phyloP scores from a whole-genome alignment of 2,797 vertebrate genomes.

The Gymnothorax reevesii region DNA sequence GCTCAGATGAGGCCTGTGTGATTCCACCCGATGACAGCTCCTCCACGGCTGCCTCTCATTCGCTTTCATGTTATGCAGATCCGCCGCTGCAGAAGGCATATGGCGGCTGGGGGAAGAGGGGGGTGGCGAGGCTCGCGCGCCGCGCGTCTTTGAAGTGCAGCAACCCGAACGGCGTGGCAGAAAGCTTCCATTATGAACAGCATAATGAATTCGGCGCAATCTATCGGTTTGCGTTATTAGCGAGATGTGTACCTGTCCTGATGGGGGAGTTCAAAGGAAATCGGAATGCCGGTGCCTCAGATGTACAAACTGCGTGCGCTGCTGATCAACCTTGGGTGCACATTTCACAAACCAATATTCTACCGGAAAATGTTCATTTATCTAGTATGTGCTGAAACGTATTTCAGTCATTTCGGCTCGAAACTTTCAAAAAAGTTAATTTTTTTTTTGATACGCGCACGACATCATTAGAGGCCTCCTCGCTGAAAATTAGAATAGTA shows the following conservation, averaged over 20 bases:
- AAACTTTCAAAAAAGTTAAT: background rate
- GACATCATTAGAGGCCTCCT: constrained; percentile 5
- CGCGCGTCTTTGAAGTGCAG: constrained; percentile 39
- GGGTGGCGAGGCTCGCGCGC: constrained; percentile 13
- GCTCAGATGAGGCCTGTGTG: constrained; percentile 25
- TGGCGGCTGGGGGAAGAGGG: constrained; percentile 37
- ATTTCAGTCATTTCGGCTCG: background rate
- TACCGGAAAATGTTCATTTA: background rate
- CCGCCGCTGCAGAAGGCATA: constrained; percentile 32
- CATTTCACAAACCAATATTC: background rate
- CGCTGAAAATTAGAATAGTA: constrained; percentile 6
- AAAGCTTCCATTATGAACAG: constrained; percentile 37
- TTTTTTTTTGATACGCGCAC: background rate
- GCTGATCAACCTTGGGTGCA: background rate
- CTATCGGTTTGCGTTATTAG: constrained; percentile 26
- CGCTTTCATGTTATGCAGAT: constrained; percentile 41
- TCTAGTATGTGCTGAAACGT: background rate
- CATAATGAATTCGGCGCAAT: constrained; percentile 25
- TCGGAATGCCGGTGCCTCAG: background rate
- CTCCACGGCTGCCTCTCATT: constrained; percentile 14
- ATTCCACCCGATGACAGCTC: constrained; percentile 32
- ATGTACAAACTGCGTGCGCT: background rate
- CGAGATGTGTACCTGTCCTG: constrained; percentile 19
- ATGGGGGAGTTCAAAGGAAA: constrained; percentile 30
- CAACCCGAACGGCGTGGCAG: constrained; percentile 9